Base-by-base conservation (phyloP, 2,113 vertebrate species). In the Gavia stellata region DNA sequence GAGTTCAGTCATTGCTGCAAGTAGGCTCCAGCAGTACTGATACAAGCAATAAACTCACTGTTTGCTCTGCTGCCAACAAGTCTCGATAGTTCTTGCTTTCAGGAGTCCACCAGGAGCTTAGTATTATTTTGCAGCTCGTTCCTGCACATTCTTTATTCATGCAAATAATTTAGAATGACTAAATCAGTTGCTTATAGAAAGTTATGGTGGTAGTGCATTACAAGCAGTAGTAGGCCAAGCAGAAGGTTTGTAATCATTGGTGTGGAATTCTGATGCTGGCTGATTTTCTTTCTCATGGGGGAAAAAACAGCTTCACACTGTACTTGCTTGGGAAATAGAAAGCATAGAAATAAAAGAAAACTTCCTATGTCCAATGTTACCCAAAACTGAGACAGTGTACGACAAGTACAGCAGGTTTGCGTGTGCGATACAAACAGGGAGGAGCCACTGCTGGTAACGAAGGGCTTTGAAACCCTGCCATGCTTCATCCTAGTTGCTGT, bases 191-290 rank as follows among this genome's bases (percentile, higher is more conserved):
- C 20, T 65, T 49, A 20, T 3, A 34, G n/a, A 10, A 47, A 33
- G 44, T 18, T 59, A 11, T 1, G 10, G 24, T 1, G 3, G 21
- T 24, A 7, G 13, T 7, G 20, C 16, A 3, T 42, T 40, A 20
- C 1, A 7, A 49, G 33, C n/a, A 31, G 55, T 24, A 11, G 40
- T 3, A 17, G 38, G 34, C 13, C 15, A 70, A 45, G 58, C 34
- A 33, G 21, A 23, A 17, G 38, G 34, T 36, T 34, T 81, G 58
- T 44, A 28, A 33, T 24, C 16, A 5, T 52, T 21, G 31, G 12
- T 47, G n/a, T 49, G 73, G 28, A 80, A 44, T 38, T 59, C 29
- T 62, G 42, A 19, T 80, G 67, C 59, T 38, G 73, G 24, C 26
- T 34, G 34, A 33, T 31, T 62, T 67, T 55, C 25, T 33, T 67